Conservation (phyloP, 1,140 invertebrate genomes). For the Leptinotarsa defecta region DNA sequence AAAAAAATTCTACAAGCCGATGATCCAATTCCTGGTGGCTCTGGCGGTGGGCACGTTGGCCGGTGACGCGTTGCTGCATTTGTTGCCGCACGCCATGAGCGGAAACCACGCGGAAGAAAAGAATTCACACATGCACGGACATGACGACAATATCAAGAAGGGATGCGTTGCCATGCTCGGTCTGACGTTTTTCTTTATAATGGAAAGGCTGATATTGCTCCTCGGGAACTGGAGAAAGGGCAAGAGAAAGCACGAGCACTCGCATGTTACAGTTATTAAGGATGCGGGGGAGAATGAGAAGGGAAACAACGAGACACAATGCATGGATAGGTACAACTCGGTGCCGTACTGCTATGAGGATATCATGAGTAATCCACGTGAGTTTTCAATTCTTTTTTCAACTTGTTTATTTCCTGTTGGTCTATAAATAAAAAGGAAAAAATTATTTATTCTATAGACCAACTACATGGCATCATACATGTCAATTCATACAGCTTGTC, state of each 20-base stretch:
- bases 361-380: conserved; percentile 59
- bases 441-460: no score
- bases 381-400: conserved; percentile 25
- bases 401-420: no score
- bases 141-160: conserved; percentile 77
- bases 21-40: conserved; percentile 90
- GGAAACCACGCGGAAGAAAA: conserved; percentile 42
- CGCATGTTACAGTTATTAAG: conserved; percentile 42
- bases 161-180: conserved; percentile 80
- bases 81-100: conserved; percentile 83
- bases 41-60: conserved; percentile 87
- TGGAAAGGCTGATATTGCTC: conserved; percentile 79
- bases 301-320: conserved; percentile 67
- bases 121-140: conserved; percentile 52
- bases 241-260: conserved; percentile 61
- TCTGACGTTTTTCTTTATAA: conserved; percentile 86
- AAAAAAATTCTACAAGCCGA: conserved; percentile 85
- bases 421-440: no score
- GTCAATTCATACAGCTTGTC: no score
- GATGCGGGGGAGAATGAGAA: conserved; percentile 37
- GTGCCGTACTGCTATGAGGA: conserved; percentile 84
- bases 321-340: conserved; percentile 82
- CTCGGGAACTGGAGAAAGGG: conserved; percentile 79
- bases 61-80: conserved; percentile 89
- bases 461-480: no score